Conservation (phyloP, 2,888 invertebrate genomes). For the Drosophila falleni region DNA sequence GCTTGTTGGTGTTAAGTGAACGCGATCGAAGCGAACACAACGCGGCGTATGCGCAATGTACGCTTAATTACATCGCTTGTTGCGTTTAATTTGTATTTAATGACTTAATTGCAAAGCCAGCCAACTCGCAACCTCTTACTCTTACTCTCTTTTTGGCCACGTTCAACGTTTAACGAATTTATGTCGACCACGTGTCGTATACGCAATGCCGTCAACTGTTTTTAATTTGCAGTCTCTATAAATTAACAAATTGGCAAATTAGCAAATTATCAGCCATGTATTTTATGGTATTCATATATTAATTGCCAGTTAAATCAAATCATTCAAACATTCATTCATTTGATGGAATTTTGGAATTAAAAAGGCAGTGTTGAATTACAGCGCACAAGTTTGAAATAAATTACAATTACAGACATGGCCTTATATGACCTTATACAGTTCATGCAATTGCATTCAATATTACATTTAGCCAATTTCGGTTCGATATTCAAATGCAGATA, state of each 20-base stretch:
- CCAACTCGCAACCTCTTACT: constrained; percentile 32
- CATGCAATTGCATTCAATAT: constrained; percentile 1
- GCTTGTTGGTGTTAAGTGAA: constrained; percentile 38
- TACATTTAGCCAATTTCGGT: neutral
- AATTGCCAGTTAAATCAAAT: constrained; percentile 49
- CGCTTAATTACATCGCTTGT: constrained; percentile 64
- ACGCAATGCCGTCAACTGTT: constrained; percentile 36
- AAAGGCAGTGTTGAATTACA: constrained; percentile 37
- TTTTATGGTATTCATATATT: constrained; percentile 40
- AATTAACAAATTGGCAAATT: constrained; percentile 22
- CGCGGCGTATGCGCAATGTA: constrained; percentile 69
- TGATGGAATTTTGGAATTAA: neutral
- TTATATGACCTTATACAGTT: constrained; percentile 43
- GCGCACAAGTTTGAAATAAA: constrained; percentile 45
- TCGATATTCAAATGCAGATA: constrained; percentile 23
- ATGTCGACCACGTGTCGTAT: constrained; percentile 48
- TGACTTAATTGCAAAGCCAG: constrained; percentile 69
- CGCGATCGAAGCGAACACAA: constrained; percentile 24
- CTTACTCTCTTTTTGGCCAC: constrained; percentile 16
- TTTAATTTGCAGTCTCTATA: constrained; percentile 28
- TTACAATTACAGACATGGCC: constrained; percentile 27
- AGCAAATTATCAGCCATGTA: constrained; percentile 45
- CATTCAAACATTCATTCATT: constrained; percentile 2
- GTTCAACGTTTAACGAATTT: neutral
- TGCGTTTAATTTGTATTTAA: constrained; percentile 74